Base-by-base conservation (phyloP, 2,888 invertebrate species). In the Petrophora chlorosata region DNA sequence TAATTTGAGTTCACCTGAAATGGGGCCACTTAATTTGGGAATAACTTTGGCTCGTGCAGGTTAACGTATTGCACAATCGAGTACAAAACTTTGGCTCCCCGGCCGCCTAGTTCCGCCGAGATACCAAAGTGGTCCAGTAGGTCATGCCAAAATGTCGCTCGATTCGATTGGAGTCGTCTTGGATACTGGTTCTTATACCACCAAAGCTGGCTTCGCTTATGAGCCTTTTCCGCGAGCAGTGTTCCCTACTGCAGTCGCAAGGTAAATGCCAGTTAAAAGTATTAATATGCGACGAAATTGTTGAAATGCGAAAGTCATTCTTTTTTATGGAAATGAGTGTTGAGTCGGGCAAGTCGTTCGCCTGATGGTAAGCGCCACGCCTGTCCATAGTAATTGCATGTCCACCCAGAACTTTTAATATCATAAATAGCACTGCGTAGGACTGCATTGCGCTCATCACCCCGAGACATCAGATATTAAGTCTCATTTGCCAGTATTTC, bases 171-270 rank as follows among this genome's bases (percentile, higher is more conserved):
- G 94, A 70, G 92, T 96, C 72, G 96, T 97, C 73, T 92, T 96
- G 75, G 97, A 98, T 92, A 94, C 96, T 88, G 98, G 98, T 53
- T 97, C 97, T 76, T 95, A 95, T 82, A 95, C 94, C 93, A 95
- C 95, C 90, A 97, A 97, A 84, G 97, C 97, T 76, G 97, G 97
- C 53, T 97, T 97, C 90, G 96, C 97, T 69, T 96, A 96, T 61
- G 97, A 98, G 78, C 94, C 96, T 73, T 96, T 96, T 52, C 97
- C 97, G 35, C 93, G 97, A 73, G 95, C 96, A 76, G 95, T 97
- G 72, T 96, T 97, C 87, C 97, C 97, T 44, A 96, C 97, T 65
- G 95, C 96, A 1, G 63, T 71, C 0, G 68, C 52, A 29, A 71
- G 70, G 73, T 73, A 38, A 26, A 13, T n/a, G n/a, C n/a, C n/a